These are phyloP conservation scores for Takifugu bimaculatus DNA, from an alignment of 2,113 vertebrate species.

Conservation along the genomic window DNA sequence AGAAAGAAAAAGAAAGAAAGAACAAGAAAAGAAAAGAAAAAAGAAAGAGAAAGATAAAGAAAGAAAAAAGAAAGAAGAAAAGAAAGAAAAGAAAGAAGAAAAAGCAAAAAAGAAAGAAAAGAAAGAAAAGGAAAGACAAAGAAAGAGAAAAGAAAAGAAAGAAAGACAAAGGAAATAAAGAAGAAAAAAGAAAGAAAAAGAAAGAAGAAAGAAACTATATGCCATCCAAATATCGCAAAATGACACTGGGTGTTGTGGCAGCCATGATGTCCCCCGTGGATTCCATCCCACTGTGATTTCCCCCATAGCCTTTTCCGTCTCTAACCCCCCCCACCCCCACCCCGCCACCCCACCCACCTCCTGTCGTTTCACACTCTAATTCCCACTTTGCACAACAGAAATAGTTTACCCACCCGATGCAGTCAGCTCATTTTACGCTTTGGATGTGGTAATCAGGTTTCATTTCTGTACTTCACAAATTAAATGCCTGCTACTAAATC, in stretches of 20 bases:
- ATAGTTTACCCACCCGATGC: background rate
- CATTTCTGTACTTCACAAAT: constrained; percentile 9
- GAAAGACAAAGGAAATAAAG: too few relatives aligned
- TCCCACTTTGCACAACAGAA: constrained; percentile 5
- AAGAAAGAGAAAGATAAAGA: too few relatives aligned
- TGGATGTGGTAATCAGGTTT: constrained; percentile 8
- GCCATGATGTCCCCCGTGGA: background rate
- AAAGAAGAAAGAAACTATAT: too few relatives aligned
- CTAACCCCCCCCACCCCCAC: background rate
- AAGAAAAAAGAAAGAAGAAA: too few relatives aligned
- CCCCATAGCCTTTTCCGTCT: background rate
- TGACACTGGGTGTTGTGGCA: constrained; percentile 16
- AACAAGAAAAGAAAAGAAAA: too few relatives aligned
- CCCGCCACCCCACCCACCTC: background rate
- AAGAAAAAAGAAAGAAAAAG: too few relatives aligned
- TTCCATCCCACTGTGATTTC: background rate
- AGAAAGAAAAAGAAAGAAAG: too few relatives aligned
- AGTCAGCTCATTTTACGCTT: constrained; percentile 1
- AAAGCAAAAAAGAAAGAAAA: too few relatives aligned
- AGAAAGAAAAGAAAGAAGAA: too few relatives aligned
- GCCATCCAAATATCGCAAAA: background rate
- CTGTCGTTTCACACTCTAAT: background rate
- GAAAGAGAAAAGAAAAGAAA: too few relatives aligned
- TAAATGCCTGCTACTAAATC: constrained; percentile 2
- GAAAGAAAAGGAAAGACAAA: too few relatives aligned